phyloP scores from a whole-genome alignment of 1,140 invertebrate species.

The Lucilia cuprina region DNA sequence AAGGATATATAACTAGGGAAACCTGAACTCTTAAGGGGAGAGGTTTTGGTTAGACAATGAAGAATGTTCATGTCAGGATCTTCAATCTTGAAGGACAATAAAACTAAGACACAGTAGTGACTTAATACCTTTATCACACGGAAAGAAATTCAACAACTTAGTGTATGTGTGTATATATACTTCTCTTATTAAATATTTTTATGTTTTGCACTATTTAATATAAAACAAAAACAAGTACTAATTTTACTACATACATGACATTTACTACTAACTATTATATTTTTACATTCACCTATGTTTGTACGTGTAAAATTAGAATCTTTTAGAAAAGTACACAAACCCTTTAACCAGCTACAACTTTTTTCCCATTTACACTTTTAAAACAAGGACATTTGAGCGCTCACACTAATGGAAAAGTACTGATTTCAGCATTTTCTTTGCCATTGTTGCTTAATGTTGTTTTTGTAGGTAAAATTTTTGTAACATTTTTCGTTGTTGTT shows the following conservation, averaged over 20 bases:
- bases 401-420: neutral
- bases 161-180: neutral
- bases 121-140: too few species aligned
- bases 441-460: neutral
- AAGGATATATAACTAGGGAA: too few species aligned
- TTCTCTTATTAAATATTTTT: neutral
- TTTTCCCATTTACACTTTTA: neutral
- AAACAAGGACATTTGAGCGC: neutral
- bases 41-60: too few species aligned
- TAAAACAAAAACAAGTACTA: neutral
- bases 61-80: too few species aligned
- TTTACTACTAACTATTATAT: neutral
- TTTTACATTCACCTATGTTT: neutral
- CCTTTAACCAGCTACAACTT: too few species aligned
- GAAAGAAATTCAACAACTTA: too few species aligned
- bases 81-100: too few species aligned
- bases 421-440: neutral
- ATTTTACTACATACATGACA: neutral
- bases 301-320: neutral
- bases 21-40: too few species aligned
- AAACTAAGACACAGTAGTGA: too few species aligned
- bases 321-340: neutral
- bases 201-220: neutral
- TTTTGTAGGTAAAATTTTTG: neutral
- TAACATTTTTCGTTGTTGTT: neutral